Percentiles rank a stretch among this genome's conserved stretches.
Evolutionary conservation across 2,113 vertebrate genomes (phyloP).

Genomic region (Parotia lawesii): DNA sequence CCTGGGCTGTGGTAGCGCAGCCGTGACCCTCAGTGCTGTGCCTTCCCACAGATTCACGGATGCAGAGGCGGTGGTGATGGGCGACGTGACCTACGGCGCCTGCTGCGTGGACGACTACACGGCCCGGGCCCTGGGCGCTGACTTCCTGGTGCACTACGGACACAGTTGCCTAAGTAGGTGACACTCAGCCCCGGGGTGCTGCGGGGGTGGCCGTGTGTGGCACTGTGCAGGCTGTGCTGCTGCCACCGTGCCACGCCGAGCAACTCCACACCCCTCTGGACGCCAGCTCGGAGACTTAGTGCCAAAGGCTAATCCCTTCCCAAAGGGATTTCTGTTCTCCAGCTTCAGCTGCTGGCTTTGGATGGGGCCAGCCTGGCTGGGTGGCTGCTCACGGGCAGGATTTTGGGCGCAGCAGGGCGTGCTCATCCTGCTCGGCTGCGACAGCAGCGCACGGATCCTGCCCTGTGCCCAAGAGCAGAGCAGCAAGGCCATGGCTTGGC

Average conservation of each 20-base stretch:
- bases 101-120: slow-evolving; percentile 98
- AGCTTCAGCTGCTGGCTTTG: background rate
- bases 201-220: background rate
- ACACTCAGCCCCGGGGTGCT: background rate
- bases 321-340: background rate
- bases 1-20: background rate
- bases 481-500: background rate
- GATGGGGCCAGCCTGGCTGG: background rate
- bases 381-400: background rate
- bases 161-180: slow-evolving; percentile 94
- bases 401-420: background rate
- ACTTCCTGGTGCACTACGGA: slow-evolving; percentile 98
- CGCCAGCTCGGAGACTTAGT: accelerated
- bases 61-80: slow-evolving; percentile 91
- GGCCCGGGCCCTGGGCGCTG: slow-evolving; percentile 88
- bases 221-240: background rate
- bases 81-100: slow-evolving; percentile 94
- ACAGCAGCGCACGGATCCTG: accelerated
- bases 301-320: background rate
- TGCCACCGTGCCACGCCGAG: accelerated
- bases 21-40: background rate
- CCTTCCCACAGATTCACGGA: slow-evolving; percentile 83
- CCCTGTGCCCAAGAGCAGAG: background rate
- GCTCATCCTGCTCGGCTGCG: background rate
- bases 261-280: accelerated